Base-by-base conservation (phyloP, 2,888 invertebrate genomes). In the Gastrophysa polygoni region DNA sequence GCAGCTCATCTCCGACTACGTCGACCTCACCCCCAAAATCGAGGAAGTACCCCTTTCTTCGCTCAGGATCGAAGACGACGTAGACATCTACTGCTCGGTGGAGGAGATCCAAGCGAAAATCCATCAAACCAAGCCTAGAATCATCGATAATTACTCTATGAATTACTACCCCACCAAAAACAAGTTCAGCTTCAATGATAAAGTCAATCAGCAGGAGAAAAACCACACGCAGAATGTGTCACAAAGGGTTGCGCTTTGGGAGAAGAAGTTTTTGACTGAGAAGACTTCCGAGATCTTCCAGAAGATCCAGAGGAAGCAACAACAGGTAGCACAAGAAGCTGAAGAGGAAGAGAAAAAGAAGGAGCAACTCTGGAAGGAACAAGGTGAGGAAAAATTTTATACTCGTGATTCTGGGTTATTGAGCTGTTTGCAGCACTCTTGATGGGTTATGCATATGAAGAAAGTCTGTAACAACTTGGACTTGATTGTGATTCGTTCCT, bases 31-130 rank as follows among this genome's bases (percentile, higher is more conserved):
- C 16, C 79, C 80, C 34, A 77, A 78, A 70, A 80, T 78, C 56
- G 77, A 77, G 69, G 77, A 79, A 65, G 58, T 68, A 74, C 51
- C 51, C 28, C 85, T 76, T 82, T 84, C 78, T 17, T 73, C 73
- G 54, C 54, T 72, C 57, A 82, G 85, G 61, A 78, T 86, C 58
- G 61, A 86, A 87, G 86, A 87, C 64, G 84, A 85, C 24, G 79
- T 88, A 69, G 71, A 88, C 73, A 86, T 89, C 63, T 89, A 89
- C 78, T 89, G 88, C 79, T 86, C 89, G 0, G 89, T 88, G 47
- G 88, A 88, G 72, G 88, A 89, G 74, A 77, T 89, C 32, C 79
- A 87, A 57, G 85, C 87, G 68, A 82, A 85, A 69, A 86, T 86
- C 64, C 77, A 77, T 38, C 38, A 38, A 11, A 73, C 73, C 47